Percentiles rank a stretch among this genome's conserved stretches.
Evolutionary conservation across 2,113 vertebrate genomes (phyloP).

Genomic region (Serilophus lunatus): DNA sequence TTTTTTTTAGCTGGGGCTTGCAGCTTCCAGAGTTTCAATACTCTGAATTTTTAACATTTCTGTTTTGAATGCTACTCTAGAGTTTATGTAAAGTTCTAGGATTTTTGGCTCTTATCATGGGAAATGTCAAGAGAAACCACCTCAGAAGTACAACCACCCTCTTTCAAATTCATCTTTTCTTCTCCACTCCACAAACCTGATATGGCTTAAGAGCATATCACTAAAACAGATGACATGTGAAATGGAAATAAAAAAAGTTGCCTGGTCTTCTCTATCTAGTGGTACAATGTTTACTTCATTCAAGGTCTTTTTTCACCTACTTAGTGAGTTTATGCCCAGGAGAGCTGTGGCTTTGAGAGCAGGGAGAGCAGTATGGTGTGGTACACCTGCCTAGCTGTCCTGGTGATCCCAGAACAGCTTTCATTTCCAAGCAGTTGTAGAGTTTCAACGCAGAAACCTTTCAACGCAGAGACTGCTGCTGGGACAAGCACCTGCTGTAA

Average conservation of each 20-base stretch:
- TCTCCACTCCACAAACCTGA: background rate
- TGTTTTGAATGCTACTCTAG: background rate
- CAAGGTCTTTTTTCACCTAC: background rate
- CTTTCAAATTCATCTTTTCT: background rate
- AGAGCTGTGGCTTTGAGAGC: background rate
- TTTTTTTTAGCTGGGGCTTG: background rate
- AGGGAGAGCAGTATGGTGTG: background rate
- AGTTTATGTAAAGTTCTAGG: background rate
- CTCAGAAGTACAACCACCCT: background rate
- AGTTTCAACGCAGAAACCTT: background rate
- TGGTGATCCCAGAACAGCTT: background rate
- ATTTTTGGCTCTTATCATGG: background rate
- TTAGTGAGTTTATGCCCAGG: background rate
- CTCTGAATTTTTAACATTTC: background rate
- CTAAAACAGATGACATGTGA: background rate
- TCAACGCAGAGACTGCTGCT: background rate
- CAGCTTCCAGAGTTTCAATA: background rate
- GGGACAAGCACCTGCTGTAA: background rate
- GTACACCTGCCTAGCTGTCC: background rate
- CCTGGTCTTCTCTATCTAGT: background rate
- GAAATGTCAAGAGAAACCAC: background rate
- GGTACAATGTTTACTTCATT: background rate
- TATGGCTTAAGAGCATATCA: background rate
- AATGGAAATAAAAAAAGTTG: background rate
- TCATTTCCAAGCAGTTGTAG: background rate